Evolutionary conservation across 1,140 invertebrate genomes (phyloP).

Genomic region (Ostrea edulis): DNA sequence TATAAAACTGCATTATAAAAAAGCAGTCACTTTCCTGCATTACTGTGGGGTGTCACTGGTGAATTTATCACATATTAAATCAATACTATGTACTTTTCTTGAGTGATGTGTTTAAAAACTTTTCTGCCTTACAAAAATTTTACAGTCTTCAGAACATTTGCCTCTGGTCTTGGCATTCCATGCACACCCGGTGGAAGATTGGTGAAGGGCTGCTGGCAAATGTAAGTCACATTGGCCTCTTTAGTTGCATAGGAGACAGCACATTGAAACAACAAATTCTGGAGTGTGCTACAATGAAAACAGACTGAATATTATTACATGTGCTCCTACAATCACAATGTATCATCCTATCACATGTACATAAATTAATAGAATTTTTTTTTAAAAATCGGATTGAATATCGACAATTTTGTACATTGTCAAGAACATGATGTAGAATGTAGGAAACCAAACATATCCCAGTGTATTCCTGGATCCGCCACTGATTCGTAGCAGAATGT

Average conservation of each 20-base stretch:
- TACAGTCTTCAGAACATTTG: constrained; percentile 54
- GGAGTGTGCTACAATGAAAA: constrained; percentile 43
- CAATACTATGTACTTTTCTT: background rate
- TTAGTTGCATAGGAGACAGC: constrained; percentile 55
- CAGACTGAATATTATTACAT: background rate
- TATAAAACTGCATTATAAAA: background rate
- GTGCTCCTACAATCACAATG: too few relatives aligned
- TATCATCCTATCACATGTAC: too few relatives aligned
- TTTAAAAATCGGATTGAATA: too few relatives aligned
- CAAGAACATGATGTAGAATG: too few relatives aligned
- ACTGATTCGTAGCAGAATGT: too few relatives aligned
- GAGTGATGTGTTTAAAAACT: background rate
- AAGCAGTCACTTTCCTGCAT: background rate
- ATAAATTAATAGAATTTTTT: too few relatives aligned
- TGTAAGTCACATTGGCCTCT: constrained; percentile 53
- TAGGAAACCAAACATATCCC: too few relatives aligned
- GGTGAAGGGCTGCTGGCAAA: constrained; percentile 50
- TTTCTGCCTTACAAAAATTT: constrained; percentile 55
- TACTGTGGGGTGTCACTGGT: too few relatives aligned
- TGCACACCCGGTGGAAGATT: constrained; percentile 48
- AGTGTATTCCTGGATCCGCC: too few relatives aligned
- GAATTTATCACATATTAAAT: background rate
- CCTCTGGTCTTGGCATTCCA: constrained; percentile 59
- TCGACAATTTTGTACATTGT: too few relatives aligned
- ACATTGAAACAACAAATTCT: constrained; percentile 56